Conservation (phyloP, 2,113 vertebrate genomes). For the Silurus asotus region DNA sequence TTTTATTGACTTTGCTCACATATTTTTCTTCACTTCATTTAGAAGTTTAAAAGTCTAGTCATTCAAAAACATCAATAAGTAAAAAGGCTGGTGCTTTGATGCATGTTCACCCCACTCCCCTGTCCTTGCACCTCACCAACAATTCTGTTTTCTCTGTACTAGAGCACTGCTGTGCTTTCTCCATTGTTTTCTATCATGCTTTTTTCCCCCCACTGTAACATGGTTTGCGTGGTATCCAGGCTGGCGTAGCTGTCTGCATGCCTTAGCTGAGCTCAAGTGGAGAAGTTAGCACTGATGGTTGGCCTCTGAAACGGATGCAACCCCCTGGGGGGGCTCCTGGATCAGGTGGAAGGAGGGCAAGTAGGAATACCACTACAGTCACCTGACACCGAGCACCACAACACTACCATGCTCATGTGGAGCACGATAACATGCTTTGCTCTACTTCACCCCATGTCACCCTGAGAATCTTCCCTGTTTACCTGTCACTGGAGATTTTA, state of each 20-base stretch:
- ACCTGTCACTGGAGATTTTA: conserved; percentile 68
- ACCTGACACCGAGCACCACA: conserved; percentile 42
- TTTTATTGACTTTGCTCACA: conserved; percentile 42
- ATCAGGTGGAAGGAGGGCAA: conserved; percentile 38
- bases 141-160: conserved; percentile 32
- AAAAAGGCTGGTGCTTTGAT: conserved; percentile 48
- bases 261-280: conserved; percentile 28
- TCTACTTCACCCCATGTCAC: conserved; percentile 25
- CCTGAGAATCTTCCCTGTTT: conserved; percentile 40
- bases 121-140: conserved; percentile 63
- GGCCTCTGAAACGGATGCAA: neutral
- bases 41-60: conserved; percentile 62
- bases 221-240: conserved; percentile 22
- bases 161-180: conserved; percentile 17
- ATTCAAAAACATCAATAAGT: conserved; percentile 64
- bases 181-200: neutral
- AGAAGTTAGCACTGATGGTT: conserved; percentile 8
- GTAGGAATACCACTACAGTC: conserved; percentile 33
- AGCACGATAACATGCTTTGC: conserved; percentile 27
- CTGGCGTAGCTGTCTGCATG: conserved; percentile 19
- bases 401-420: conserved; percentile 39
- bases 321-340: conserved; percentile 37
- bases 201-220: conserved; percentile 5
- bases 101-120: conserved; percentile 42
- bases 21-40: conserved; percentile 59